Base-by-base conservation (phyloP, 2,888 invertebrate genomes). In the Dolichopus griseipennis region DNA sequence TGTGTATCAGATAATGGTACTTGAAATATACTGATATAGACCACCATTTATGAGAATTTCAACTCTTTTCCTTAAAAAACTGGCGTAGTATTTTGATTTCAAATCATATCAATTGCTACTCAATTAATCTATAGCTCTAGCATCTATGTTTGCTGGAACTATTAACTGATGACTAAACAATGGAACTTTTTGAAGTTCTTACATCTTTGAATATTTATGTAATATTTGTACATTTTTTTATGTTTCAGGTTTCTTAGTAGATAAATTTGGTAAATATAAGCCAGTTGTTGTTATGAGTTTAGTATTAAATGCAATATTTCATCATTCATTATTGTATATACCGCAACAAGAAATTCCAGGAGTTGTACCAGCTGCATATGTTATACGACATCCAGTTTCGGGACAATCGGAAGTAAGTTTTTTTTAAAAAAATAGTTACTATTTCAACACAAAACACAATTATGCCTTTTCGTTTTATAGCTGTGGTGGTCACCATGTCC, bases 401-500 rank as follows among this genome's bases (percentile, higher is more conserved):
- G 86, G 86, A 72, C 86, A 85, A 75, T 88, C 90, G 66, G 90
- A 91, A 85, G 88, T 88, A 84, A 79, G 73, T 65, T 61, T 5
- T 41, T 12, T n/a, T n/a, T n/a, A n/a, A n/a, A n/a, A n/a, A n/a
- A n/a, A 33, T 61, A 18, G 15, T 64, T 33, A 64, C 18, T 27
- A 10, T 27, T 15, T 15, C 5, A 63, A 63, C 2, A 20, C n/a
- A n/a, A 37, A 61, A 61, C 2, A 61, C 8, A 61, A 20, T 15
- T 72, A 70, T 61, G 62, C 66, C 65, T 43, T 21, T 22, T 61
- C 21, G 27, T 15, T 52, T 27, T 33, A 6, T 76, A 88, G 88
- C 89, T 91, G 52, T 91, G 91, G 91, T 91, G 91, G 91, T 90
- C 90, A 75, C 91, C 91, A 0, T 91, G 91, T 75, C 89, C 90